Conservation (phyloP, 2,113 vertebrate species). For the Daboia siamensis region DNA sequence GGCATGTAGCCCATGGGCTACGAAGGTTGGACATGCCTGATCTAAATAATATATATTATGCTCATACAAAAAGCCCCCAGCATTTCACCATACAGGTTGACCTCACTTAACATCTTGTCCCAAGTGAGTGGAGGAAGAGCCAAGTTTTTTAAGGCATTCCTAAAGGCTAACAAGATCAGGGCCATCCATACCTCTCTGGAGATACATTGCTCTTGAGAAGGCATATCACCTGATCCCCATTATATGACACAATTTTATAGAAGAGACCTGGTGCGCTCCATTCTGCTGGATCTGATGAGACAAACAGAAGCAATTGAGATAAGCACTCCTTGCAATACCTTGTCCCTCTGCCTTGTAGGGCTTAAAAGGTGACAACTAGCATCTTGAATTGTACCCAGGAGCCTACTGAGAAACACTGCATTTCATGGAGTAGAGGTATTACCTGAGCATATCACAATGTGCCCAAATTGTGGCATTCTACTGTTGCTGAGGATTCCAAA, state of each 20-base stretch:
- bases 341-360: neutral
- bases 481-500: neutral
- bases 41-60: neutral
- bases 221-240: neutral
- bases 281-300: neutral
- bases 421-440: neutral
- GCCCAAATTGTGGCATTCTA: neutral
- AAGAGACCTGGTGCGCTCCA: neutral
- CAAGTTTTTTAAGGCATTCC: neutral
- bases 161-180: neutral
- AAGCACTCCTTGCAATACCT: neutral
- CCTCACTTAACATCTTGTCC: neutral
- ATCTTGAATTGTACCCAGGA: neutral
- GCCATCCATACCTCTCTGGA: neutral
- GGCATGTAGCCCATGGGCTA: neutral
- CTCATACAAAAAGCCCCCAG: neutral
- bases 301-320: neutral
- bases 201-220: neutral
- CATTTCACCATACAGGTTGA: neutral
- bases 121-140: neutral
- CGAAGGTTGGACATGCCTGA: neutral
- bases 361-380: neutral
- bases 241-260: neutral
- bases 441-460: neutral
- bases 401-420: neutral